Conservation (phyloP, 1,140 invertebrate species). For the Chelonus insularis region DNA sequence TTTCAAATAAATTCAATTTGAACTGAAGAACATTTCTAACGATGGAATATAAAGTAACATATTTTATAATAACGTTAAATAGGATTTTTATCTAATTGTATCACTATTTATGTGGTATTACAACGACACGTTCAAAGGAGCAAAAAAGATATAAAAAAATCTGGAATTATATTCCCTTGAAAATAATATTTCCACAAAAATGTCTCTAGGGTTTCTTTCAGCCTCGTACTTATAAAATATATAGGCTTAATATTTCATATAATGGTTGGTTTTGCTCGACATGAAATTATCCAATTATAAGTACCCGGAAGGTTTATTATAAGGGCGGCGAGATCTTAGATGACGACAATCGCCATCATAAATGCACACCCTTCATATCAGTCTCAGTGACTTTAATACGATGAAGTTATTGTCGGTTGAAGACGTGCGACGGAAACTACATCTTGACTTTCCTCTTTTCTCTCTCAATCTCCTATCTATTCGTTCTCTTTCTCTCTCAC, state of each 20-base stretch:
- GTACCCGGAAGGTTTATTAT: not conserved
- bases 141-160: not conserved
- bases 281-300: slow-evolving; percentile 7
- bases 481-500: not conserved
- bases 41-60: too few species aligned
- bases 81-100: not conserved
- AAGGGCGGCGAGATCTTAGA: not conserved
- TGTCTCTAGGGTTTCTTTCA: not conserved
- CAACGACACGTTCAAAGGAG: not conserved
- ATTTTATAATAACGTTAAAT: too few species aligned
- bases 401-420: not conserved
- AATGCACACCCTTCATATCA: too few species aligned
- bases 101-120: not conserved
- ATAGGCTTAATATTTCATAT: not conserved
- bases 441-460: not conserved
- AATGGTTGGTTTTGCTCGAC: not conserved
- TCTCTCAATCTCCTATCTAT: not conserved
- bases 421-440: not conserved
- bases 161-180: not conserved
- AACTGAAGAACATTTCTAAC: too few species aligned
- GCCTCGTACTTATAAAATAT: not conserved
- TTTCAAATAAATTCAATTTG: too few species aligned
- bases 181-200: not conserved
- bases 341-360: not conserved
- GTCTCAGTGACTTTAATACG: too few species aligned